phyloP scores from a whole-genome alignment of 53 echinoderm and acorn worm genomes.

The Holothuria leucospilota region DNA sequence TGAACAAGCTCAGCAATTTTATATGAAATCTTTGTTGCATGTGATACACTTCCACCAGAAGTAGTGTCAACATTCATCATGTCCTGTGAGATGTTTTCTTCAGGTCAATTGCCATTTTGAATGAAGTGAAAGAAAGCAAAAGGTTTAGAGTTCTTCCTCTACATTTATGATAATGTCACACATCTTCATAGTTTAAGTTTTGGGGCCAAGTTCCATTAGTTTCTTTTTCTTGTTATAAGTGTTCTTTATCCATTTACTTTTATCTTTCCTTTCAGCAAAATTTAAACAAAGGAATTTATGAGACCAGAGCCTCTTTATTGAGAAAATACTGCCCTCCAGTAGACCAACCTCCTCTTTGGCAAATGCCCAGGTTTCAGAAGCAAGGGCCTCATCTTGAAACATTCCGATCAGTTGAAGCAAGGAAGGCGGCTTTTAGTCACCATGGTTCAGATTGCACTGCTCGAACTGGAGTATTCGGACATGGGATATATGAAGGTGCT shows the following conservation, averaged over 20 bases:
- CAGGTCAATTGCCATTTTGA: too few species aligned
- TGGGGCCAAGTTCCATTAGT: too few species aligned
- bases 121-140: too few species aligned
- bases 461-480: slow-evolving; percentile 90
- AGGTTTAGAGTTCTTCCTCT: too few species aligned
- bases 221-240: neutral
- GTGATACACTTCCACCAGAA: too few species aligned
- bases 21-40: too few species aligned
- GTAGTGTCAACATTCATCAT: too few species aligned
- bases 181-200: too few species aligned
- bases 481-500: slow-evolving; percentile 93
- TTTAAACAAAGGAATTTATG: slow-evolving; percentile 93
- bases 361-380: slow-evolving; percentile 85
- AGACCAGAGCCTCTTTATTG: slow-evolving; percentile 88
- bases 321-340: slow-evolving; percentile 93
- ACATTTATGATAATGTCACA: too few species aligned
- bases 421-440: slow-evolving; percentile 67
- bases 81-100: too few species aligned
- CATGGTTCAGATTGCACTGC: slow-evolving; percentile 95
- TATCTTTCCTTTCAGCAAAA: slow-evolving; percentile 70
- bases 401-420: slow-evolving; percentile 75
- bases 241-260: neutral
- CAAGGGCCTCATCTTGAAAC: slow-evolving; percentile 89
- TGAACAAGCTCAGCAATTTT: too few species aligned
- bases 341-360: slow-evolving; percentile 93